Percentiles rank a stretch among this genome's conserved stretches.
These are phyloP conservation scores for Trachelus iudaicus DNA, from an alignment of 2,888 invertebrate genomes.

Conservation along the genomic window DNA sequence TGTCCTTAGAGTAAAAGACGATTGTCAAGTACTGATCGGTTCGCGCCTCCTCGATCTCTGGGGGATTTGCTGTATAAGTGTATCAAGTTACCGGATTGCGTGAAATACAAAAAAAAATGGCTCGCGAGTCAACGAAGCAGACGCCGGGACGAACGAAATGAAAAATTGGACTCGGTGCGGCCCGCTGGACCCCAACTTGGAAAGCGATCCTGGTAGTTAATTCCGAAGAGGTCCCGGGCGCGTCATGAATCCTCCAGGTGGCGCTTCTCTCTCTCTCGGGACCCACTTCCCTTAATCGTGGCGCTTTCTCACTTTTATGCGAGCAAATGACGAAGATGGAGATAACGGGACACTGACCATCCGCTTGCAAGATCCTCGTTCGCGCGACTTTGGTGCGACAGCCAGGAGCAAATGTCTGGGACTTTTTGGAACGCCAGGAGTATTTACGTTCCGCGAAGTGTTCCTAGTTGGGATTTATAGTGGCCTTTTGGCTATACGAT, in stretches of 20 bases:
- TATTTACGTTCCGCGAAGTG: neutral
- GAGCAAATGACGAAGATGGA: slow-evolving; percentile 29
- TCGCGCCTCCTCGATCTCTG: too few species aligned
- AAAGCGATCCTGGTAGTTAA: slow-evolving; percentile 50
- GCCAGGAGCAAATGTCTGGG: neutral
- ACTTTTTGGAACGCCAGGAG: neutral
- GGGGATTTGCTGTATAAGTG: neutral
- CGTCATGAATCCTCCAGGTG: slow-evolving; percentile 47
- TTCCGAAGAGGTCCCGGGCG: slow-evolving; percentile 53
- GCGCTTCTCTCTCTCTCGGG: slow-evolving; percentile 39
- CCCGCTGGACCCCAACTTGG: slow-evolving; percentile 24
- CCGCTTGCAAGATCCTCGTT: too few species aligned
- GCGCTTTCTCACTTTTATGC: slow-evolving; percentile 56
- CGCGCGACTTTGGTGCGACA: neutral
- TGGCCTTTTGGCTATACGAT: neutral
- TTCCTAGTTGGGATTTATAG: neutral
- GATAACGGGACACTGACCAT: neutral
- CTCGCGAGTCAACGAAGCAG: neutral
- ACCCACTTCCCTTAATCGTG: slow-evolving; percentile 51
- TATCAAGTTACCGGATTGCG: neutral
- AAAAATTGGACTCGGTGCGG: neutral
- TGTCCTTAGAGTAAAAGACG: too few species aligned
- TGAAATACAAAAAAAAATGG: neutral
- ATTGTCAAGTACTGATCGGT: too few species aligned
- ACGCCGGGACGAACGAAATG: neutral